A percentile compares a stretch with the other conserved stretches of the same genome.
Conservation (phyloP, 2,888 invertebrate genomes). For the Euplexia lucipara region DNA sequence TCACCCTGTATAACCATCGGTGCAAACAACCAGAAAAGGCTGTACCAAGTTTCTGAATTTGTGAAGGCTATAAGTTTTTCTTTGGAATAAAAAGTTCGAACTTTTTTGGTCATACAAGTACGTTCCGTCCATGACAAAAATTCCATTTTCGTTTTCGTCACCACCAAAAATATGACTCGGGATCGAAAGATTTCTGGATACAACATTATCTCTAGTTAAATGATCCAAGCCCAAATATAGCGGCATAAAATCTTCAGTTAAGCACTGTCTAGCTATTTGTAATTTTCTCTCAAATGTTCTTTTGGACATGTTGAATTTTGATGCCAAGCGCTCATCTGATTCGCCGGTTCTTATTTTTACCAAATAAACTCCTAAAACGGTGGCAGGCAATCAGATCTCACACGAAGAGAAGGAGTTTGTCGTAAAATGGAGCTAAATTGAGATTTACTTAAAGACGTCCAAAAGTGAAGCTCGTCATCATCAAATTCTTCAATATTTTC, state of each 20-base stretch:
- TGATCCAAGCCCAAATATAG: conserved; percentile 14
- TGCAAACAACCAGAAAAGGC: not conserved
- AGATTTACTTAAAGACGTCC: conserved; percentile 13
- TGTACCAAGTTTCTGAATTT: no score
- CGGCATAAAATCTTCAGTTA: conserved; percentile 15
- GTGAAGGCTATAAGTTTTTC: no score
- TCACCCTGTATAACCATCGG: conserved; percentile 11
- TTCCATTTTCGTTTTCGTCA: conserved; percentile 9
- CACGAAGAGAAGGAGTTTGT: conserved; percentile 12
- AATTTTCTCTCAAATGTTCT: conserved; percentile 13
- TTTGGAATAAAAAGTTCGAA: no score
- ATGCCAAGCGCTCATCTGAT: conserved; percentile 21
- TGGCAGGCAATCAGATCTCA: conserved; percentile 7
- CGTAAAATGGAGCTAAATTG: conserved; percentile 13
- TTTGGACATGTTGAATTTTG: conserved; percentile 9
- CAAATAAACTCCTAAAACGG: conserved; percentile 14
- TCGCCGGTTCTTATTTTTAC: conserved; percentile 37
- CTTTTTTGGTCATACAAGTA: conserved; percentile 49
- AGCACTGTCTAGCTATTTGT: no score
- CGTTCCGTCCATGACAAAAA: conserved; percentile 39
- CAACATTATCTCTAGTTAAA: conserved; percentile 1
- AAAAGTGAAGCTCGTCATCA: conserved; percentile 35
- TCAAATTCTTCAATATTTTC: conserved; percentile 38
- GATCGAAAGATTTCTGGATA: no score
- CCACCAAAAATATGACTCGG: no score